Evolutionary conservation across 2,888 invertebrate genomes (phyloP), one percentile per base, ranked within the genome.

Genomic region (Cantharis rufa): DNA sequence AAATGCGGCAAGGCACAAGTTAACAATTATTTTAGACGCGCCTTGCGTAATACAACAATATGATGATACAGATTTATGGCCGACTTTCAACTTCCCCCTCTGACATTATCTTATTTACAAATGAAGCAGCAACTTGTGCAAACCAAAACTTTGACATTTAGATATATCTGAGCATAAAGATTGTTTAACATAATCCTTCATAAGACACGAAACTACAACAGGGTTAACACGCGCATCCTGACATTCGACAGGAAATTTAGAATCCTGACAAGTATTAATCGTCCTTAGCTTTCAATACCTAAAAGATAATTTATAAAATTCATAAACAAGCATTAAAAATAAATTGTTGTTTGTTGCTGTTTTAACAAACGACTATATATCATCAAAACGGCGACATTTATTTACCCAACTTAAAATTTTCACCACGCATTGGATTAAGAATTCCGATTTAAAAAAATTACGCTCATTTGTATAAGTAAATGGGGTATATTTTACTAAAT

Each of bases 51-150:
- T 63, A 69, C 74, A 48, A 48, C 32, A 77, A 77, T 74, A 68
- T 69, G 68, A 77, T 77, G 74, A 74, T 75, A 68, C 75, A 70
- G 78, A 78, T 78, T 78, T 78, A 78, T 78, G 78, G 32, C 61
- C 61, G 72, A 66, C 75, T 78, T 74, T 72, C 77, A 72, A 71
- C 68, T 77, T 77, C 75, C 62, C 68, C 74, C 48, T 70, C 71
- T 77, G 77, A 78, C 74, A 62, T 75, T 78, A 78, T 78, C 77
- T 74, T 74, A 77, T 77, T 77, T 77, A 77, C 77, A 77, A 77
- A 74, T 77, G 77, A 78, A 78, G 69, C 75, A 66, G 75, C 72
- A 78, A 75, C 74, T 77, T 74, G 77, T 71, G 74, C 77, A 77
- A 74, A 77, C 77, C 74, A 64, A 77, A 78, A 78, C 77, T 78